These are phyloP conservation scores for Leptatherina wallacei DNA, from an alignment of 2,797 vertebrate species.

Conservation along the genomic window DNA sequence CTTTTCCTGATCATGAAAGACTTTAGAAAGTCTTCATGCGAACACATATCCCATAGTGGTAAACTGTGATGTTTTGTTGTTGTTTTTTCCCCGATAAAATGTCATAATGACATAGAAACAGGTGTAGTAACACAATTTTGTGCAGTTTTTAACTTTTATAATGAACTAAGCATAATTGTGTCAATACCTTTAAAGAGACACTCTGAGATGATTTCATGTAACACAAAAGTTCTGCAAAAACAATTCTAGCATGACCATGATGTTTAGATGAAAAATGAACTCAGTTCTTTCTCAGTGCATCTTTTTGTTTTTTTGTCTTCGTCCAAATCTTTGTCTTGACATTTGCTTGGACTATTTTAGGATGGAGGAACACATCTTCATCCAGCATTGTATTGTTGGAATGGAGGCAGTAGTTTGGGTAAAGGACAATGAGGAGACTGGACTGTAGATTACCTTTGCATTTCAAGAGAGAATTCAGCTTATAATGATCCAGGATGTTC, in stretches of 20 bases:
- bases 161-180: not conserved
- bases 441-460: slow-evolving; percentile 82
- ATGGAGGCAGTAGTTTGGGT: slow-evolving; percentile 4
- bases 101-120: not conserved
- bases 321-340: slow-evolving; percentile 14
- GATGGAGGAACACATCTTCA: slow-evolving; percentile 49
- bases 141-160: not conserved
- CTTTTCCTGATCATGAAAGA: slow-evolving; percentile 4
- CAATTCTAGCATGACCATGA: slow-evolving; percentile 14
- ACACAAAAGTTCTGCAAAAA: slow-evolving; percentile 13
- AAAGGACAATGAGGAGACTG: slow-evolving; percentile 38
- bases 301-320: not conserved
- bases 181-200: not conserved
- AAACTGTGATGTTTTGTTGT: slow-evolving; percentile 24
- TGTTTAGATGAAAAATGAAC: slow-evolving; percentile 7
- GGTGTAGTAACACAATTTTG: not conserved
- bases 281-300: not conserved
- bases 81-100: not conserved
- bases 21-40: slow-evolving; percentile 20
- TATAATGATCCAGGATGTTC: slow-evolving; percentile 84
- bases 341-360: slow-evolving; percentile 29
- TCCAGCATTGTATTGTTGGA: slow-evolving; percentile 31
- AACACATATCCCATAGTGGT: slow-evolving; percentile 20
- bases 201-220: slow-evolving; percentile 4
- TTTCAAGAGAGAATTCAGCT: slow-evolving; percentile 78